Base-by-base conservation (phyloP, 2,797 vertebrate species). In the Telmatherina bonti region DNA sequence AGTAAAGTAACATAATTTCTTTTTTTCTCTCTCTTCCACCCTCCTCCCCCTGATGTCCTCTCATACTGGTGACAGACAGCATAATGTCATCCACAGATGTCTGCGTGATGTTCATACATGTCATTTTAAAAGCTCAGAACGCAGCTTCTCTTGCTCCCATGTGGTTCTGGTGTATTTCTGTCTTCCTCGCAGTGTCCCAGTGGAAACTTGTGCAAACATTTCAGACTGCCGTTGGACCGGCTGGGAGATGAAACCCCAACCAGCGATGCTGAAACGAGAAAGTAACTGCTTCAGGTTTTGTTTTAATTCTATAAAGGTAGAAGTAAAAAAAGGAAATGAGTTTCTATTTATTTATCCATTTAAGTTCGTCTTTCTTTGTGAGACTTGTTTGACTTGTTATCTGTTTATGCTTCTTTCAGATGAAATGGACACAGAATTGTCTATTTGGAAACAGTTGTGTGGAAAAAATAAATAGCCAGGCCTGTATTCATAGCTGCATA, bases 71-170 rank as follows among this genome's bases (percentile, higher is more conserved):
- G 78, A 82, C 45, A 70, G 47, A 43, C 9, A 31, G 30, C 30
- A 27, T 82, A 83, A 89, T 87, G 76, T 75, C 47, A 51, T 86
- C 47, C 53, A 74, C 89, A 88, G 82, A 92, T 89, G 89, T 83
- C 62, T 61, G 11, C 52, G 61, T 75, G 64, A 64, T 66, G 57
- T 56, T 38, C 35, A 62, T 68, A 20, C 43, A 74, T 71, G 70
- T 78, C 78, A 75, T 82, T 77, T 82, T 68, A 51, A 62, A 70
- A 22, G 22, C 26, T 64, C 66, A 41, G 49, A 70, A 79, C 68
- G 70, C 33, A 56, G 65, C 57, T 78, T 49, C 52, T 61, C 47
- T 20, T 30, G 43, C 70, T 91, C 87, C 88, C 86, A 73, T 51
- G 86, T 57, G 77, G 68, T 70, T 76, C 69, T 59, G 18, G 75